These are phyloP conservation scores for Drosophila nikananu DNA, from an alignment of 1,140 invertebrate genomes.

Conservation along the genomic window DNA sequence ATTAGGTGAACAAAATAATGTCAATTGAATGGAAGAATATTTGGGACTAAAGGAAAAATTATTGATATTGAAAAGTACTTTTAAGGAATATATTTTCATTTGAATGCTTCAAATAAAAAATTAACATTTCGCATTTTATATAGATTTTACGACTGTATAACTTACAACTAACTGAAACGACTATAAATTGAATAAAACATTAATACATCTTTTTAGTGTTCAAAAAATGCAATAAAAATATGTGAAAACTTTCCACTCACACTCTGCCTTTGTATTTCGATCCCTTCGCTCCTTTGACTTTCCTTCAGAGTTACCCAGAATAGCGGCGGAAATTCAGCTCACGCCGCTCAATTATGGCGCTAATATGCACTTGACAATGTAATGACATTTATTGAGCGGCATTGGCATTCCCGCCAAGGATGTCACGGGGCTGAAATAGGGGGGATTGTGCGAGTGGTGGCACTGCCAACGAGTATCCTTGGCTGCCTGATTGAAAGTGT, in stretches of 20 bases:
- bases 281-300: neutral
- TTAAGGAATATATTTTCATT: neutral
- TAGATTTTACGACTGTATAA: no score
- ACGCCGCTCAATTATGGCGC: conserved; percentile 79
- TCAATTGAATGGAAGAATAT: neutral
- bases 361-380: conserved; percentile 83
- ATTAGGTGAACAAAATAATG: neutral
- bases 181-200: no score
- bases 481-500: conserved; percentile 72
- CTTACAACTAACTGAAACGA: no score
- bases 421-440: conserved; percentile 15
- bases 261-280: neutral
- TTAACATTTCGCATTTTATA: neutral
- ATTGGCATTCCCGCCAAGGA: conserved; percentile 42
- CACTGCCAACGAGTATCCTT: conserved; percentile 27
- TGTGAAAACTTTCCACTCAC: neutral
- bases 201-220: neutral
- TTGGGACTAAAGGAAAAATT: no score
- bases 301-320: conserved; percentile 3
- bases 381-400: conserved; percentile 79
- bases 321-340: conserved; percentile 54
- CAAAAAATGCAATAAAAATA: neutral
- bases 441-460: neutral
- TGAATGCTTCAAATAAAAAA: neutral
- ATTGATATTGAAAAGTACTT: neutral